Conservation (phyloP, 2,888 invertebrate genomes). For the Dioctria linearis region DNA sequence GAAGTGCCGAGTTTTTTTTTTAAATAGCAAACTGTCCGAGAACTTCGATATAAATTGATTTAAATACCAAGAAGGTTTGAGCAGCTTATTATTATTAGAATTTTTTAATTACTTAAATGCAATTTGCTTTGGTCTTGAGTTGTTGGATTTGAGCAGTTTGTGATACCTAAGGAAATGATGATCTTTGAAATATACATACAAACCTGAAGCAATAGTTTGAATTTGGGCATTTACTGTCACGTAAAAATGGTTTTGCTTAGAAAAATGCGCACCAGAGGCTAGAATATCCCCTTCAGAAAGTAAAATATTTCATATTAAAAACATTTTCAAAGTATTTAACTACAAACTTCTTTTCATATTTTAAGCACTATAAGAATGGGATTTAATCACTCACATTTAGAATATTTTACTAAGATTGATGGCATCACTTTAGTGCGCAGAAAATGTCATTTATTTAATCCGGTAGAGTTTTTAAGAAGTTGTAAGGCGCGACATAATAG, state of each 20-base stretch:
- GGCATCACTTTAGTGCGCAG: slow-evolving; percentile 85
- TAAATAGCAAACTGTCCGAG: too few relatives aligned
- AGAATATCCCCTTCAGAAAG: slow-evolving; percentile 85
- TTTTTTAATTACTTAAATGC: neutral
- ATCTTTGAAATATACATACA: slow-evolving; percentile 90
- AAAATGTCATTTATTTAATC: slow-evolving; percentile 64
- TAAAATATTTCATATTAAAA: slow-evolving; percentile 65
- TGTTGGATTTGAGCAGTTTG: slow-evolving; percentile 68
- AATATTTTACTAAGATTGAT: slow-evolving; percentile 91
- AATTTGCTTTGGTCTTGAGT: slow-evolving; percentile 63
- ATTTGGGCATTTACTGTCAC: slow-evolving; percentile 79
- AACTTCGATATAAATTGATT: too few relatives aligned
- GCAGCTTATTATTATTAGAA: too few relatives aligned
- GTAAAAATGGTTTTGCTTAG: slow-evolving; percentile 79
- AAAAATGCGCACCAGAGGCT: slow-evolving; percentile 76
- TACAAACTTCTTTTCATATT: slow-evolving; percentile 22
- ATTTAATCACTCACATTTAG: slow-evolving; percentile 84
- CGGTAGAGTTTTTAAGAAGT: slow-evolving; percentile 63
- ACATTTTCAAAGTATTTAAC: neutral
- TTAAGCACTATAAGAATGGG: slow-evolving; percentile 85
- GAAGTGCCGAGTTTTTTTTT: too few relatives aligned
- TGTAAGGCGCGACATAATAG: slow-evolving; percentile 61
- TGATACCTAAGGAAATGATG: slow-evolving; percentile 73
- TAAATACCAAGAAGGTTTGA: too few relatives aligned
- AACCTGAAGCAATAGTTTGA: slow-evolving; percentile 86